These are phyloP conservation scores for Rosalia funebris DNA, from an alignment of 2,888 invertebrate genomes.

Conservation along the genomic window DNA sequence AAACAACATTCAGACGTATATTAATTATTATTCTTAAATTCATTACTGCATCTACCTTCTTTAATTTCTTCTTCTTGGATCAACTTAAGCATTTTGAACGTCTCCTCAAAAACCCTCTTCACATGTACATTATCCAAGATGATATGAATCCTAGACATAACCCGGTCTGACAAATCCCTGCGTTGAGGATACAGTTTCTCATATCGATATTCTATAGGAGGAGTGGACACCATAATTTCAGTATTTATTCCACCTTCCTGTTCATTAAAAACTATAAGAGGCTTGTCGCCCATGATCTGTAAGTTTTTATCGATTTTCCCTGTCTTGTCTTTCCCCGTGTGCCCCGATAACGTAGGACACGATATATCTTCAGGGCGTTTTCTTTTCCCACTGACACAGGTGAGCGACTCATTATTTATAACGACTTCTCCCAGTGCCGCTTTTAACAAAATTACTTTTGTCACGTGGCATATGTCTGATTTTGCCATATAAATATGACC, in stretches of 20 bases:
- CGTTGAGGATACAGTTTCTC: conserved; percentile 20
- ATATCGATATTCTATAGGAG: conserved; percentile 34
- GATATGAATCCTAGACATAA: conserved; percentile 69
- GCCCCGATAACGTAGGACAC: not conserved
- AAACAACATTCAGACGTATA: too few species aligned
- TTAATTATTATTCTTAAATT: too few species aligned
- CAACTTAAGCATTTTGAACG: conserved; percentile 65
- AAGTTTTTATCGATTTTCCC: conserved; percentile 38
- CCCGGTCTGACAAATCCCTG: conserved; percentile 59
- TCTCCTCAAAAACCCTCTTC: conserved; percentile 70
- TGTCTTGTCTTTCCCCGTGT: not conserved
- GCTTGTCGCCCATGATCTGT: conserved; percentile 54
- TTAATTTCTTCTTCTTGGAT: conserved; percentile 64
- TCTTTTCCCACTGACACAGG: conserved; percentile 1
- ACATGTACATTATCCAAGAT: conserved; percentile 71
- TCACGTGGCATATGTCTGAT: conserved; percentile 16
- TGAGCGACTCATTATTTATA: conserved; percentile 4
- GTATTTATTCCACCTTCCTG: conserved; percentile 57
- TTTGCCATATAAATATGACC: conserved; percentile 10
- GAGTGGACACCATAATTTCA: conserved; percentile 57
- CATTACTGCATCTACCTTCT: conserved; percentile 36
- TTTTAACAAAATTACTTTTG: conserved; percentile 31
- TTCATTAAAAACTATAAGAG: conserved; percentile 41
- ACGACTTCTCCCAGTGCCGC: conserved; percentile 24
- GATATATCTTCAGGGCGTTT: not conserved